A percentile compares a stretch with the other conserved stretches of the same genome.
These are phyloP conservation scores for Penaeus indicus DNA, from an alignment of 1,140 invertebrate species.

Conservation along the genomic window DNA sequence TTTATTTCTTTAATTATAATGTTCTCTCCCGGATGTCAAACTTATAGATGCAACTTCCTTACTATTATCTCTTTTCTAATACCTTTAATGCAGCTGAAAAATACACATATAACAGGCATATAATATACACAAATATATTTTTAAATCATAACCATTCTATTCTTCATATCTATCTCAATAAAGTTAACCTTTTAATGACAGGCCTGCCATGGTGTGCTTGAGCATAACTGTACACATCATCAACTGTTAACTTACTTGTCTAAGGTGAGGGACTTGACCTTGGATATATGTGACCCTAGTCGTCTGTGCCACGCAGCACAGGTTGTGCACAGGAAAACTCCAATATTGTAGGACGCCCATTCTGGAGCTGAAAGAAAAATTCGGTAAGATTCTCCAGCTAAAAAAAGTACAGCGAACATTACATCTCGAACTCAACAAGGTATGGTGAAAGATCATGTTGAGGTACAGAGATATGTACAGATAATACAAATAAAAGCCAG, in stretches of 20 bases:
- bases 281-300: slow-evolving; percentile 88
- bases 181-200: neutral
- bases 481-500: too few relatives aligned
- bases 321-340: slow-evolving; percentile 87
- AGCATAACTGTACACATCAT: neutral
- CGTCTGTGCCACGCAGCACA: slow-evolving; percentile 86
- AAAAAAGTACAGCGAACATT: neutral
- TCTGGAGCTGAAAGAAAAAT: slow-evolving; percentile 80
- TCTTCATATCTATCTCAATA: neutral
- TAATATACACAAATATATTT: too few relatives aligned
- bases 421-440: neutral
- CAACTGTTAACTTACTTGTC: slow-evolving; percentile 76
- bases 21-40: too few relatives aligned
- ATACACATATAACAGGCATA: too few relatives aligned
- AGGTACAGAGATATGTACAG: too few relatives aligned
- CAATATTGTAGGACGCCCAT: slow-evolving; percentile 93
- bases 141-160: too few relatives aligned
- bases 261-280: slow-evolving; percentile 88
- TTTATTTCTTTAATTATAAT: too few relatives aligned
- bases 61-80: too few relatives aligned
- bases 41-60: too few relatives aligned
- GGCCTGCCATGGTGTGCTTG: neutral
- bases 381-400: neutral
- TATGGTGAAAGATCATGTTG: too few relatives aligned
- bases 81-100: too few relatives aligned